A percentile compares a stretch with the other conserved stretches of the same genome.
These are phyloP conservation scores for Allolobophora icterica DNA, from an alignment of 2,888 invertebrate species.

Conservation along the genomic window DNA sequence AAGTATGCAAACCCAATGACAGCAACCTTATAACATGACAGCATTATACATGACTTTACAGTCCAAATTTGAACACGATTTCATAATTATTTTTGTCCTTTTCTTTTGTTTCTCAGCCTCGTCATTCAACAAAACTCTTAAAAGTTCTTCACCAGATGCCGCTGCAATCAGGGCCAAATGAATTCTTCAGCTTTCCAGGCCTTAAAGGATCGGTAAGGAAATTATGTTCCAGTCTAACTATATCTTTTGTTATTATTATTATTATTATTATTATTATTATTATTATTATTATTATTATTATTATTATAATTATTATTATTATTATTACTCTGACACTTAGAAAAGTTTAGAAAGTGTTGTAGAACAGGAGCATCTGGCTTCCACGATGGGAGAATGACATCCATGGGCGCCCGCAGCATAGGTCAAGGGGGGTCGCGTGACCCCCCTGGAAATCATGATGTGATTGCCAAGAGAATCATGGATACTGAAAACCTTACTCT, in stretches of 20 bases:
- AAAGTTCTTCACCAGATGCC: conserved; percentile 26
- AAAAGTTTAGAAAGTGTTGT: neutral
- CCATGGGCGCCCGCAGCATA: no score
- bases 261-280: no score
- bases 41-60: neutral
- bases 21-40: neutral
- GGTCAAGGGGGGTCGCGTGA: no score
- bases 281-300: no score
- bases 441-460: no score
- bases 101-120: conserved; percentile 20
- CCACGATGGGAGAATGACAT: neutral
- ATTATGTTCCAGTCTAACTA: neutral
- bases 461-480: no score
- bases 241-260: neutral
- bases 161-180: conserved; percentile 14
- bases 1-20: neutral
- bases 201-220: conserved; percentile 24
- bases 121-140: conserved; percentile 5
- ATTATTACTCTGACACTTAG: neutral
- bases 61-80: neutral
- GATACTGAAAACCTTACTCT: no score
- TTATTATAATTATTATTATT: no score
- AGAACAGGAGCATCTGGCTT: neutral
- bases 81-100: neutral
- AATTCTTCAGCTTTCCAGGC: conserved; percentile 13